Base-by-base conservation (phyloP, 2,888 invertebrate genomes). In the Neuroscelio doddi region DNA sequence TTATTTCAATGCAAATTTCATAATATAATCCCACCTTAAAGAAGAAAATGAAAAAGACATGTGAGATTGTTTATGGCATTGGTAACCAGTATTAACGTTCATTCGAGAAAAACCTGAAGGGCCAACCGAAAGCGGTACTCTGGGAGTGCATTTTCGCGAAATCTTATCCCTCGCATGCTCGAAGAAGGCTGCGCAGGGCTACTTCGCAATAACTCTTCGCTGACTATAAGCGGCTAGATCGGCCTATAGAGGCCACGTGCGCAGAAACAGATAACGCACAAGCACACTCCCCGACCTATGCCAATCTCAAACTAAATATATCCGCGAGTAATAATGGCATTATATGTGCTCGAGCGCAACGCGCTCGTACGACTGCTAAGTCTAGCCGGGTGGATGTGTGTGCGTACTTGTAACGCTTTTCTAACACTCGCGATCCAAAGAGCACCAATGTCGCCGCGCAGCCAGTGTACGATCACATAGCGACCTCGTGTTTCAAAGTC, bases 301-400 rank as follows among this genome's bases (percentile, higher is more conserved):
- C 77, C 80, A 81, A 82, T 82, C 80, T 73, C 52, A 50, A 72
- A 76, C 79, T 82, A 81, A 80, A 81, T 80, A 82, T 79, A 79
- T 73, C 74, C 74, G 66, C 69, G 58, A 70, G 66, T 77, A 75
- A 77, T 79, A 74, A 64, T 63, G 69, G 71, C 64, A 70, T 76
- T 74, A 69, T 65, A 62, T 64, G 49, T 32, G 49, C 32, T 53
- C 49, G 41, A 36, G 50, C 29, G 39, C 26, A 26, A 24, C 27
- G 10, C 38, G 14, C 26, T 29, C 44, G 41, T 32, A 41, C 32
- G 26, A 24, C 10, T 26, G 39, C 21, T 1, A 14, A 24, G 59
- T 55, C 55, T 59, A 34, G 64, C 42, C 41, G 55, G 38, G 39
- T 53, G 41, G 17, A 39, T 36, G 46, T 47, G 47, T 29, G 17